A percentile compares a stretch with the other conserved stretches of the same genome.
These are phyloP conservation scores for Villa cingulata DNA, from an alignment of 2,888 invertebrate genomes.

Conservation along the genomic window DNA sequence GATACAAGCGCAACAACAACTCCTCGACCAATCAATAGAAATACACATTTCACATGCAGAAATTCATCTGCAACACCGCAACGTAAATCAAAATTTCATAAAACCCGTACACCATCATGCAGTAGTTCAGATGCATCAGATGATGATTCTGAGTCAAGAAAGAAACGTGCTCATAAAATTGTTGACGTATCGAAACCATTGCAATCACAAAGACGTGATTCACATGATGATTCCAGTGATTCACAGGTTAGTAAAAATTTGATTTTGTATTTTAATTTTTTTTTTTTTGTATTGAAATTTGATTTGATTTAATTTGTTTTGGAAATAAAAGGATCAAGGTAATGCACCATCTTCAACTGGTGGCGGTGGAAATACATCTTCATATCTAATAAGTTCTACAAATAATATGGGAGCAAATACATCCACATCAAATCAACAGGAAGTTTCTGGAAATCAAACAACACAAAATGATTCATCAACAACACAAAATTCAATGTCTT, in stretches of 20 bases:
- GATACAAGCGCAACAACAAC: conserved; percentile 17
- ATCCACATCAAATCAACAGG: background rate
- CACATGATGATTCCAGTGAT: conserved; percentile 75
- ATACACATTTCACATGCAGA: conserved; percentile 15
- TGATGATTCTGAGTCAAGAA: conserved; percentile 67
- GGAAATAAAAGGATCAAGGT: conserved; percentile 18
- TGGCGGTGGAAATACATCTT: background rate
- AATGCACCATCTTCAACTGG: conserved; percentile 25
- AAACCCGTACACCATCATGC: conserved; percentile 71
- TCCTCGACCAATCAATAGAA: conserved; percentile 23
- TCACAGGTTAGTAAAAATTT: conserved; percentile 50
- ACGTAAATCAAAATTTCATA: conserved; percentile 53
- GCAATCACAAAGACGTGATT: conserved; percentile 53
- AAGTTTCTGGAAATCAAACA: background rate
- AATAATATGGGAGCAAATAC: too few species aligned
- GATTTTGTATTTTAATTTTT: background rate
- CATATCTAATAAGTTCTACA: conserved; percentile 1
- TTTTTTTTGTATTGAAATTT: background rate
- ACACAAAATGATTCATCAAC: background rate
- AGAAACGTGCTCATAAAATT: conserved; percentile 64
- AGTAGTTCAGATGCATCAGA: conserved; percentile 92
- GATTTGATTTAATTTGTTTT: too few species aligned
- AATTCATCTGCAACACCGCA: conserved; percentile 27
- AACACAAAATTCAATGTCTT: background rate
- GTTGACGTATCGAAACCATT: conserved; percentile 47